Conservation (phyloP, 2,888 invertebrate genomes). For the Brenthis daphne region DNA sequence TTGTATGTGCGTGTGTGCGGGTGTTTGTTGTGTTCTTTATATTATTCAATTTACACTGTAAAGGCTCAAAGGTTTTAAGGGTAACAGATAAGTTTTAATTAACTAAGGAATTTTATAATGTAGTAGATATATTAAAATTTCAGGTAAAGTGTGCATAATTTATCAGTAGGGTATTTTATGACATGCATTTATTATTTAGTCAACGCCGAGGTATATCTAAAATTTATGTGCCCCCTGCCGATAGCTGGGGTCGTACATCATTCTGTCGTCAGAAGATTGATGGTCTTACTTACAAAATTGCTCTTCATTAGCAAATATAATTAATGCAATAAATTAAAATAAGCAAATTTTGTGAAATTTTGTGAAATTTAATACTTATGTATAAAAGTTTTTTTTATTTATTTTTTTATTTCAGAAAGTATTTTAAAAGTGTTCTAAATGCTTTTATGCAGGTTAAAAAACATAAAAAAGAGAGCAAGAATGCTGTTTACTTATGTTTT, state of each 20-base stretch:
- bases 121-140: not conserved
- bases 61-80: too few species aligned
- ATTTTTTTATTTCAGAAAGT: too few species aligned
- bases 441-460: too few species aligned
- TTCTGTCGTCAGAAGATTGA: conserved; percentile 41
- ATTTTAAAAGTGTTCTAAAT: too few species aligned
- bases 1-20: too few species aligned
- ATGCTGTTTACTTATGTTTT: too few species aligned
- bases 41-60: too few species aligned
- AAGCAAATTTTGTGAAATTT: too few species aligned
- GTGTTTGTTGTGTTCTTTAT: too few species aligned
- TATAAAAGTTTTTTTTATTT: not conserved
- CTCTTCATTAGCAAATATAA: conserved; percentile 42
- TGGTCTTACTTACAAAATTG: conserved; percentile 41
- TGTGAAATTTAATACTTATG: not conserved
- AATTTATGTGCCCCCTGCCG: conserved; percentile 39
- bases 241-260: conserved; percentile 40
- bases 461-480: too few species aligned
- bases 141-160: not conserved
- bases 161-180: conserved; percentile 4
- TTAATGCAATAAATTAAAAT: conserved; percentile 34
- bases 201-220: conserved; percentile 34
- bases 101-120: too few species aligned
- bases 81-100: too few species aligned
- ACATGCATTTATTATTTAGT: conserved; percentile 28